These are phyloP conservation scores for Centropus unirufus DNA, from an alignment of 2,113 vertebrate genomes.

Conservation along the genomic window DNA sequence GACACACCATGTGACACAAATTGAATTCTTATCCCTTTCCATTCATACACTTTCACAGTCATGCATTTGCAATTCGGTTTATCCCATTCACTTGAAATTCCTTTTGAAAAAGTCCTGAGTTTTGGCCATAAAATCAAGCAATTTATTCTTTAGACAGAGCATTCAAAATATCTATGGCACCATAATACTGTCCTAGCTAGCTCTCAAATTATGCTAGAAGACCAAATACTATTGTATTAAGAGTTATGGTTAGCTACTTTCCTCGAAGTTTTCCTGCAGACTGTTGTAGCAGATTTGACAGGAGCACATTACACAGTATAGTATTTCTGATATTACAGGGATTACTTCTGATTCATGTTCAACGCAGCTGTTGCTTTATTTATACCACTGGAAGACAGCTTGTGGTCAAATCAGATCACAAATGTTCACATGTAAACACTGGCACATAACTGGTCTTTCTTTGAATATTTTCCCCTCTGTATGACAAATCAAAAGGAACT, in stretches of 20 bases:
- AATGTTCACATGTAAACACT: constrained; percentile 56
- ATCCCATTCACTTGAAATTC: neutral
- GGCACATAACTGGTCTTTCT: constrained; percentile 25
- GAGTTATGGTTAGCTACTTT: neutral
- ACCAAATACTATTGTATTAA: neutral
- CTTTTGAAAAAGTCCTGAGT: neutral
- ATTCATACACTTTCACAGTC: neutral
- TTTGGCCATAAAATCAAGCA: neutral
- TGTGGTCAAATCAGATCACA: constrained; percentile 50
- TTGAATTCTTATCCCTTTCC: neutral
- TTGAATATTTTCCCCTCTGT: neutral
- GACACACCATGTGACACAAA: neutral
- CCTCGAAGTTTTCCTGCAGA: constrained; percentile 24
- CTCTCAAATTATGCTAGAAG: neutral
- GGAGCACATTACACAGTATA: neutral
- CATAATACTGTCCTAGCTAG: neutral
- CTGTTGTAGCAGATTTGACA: constrained; percentile 42
- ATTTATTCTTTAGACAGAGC: neutral
- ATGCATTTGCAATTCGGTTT: neutral
- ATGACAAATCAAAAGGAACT: neutral
- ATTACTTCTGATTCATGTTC: constrained; percentile 66
- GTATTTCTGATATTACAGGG: constrained; percentile 57
- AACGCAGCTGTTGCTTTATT: constrained; percentile 69
- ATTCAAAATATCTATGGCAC: neutral
- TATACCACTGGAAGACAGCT: constrained; percentile 60